Evolutionary conservation across 2,113 vertebrate species (phyloP).

Genomic region (Zapus hudsonius): DNA sequence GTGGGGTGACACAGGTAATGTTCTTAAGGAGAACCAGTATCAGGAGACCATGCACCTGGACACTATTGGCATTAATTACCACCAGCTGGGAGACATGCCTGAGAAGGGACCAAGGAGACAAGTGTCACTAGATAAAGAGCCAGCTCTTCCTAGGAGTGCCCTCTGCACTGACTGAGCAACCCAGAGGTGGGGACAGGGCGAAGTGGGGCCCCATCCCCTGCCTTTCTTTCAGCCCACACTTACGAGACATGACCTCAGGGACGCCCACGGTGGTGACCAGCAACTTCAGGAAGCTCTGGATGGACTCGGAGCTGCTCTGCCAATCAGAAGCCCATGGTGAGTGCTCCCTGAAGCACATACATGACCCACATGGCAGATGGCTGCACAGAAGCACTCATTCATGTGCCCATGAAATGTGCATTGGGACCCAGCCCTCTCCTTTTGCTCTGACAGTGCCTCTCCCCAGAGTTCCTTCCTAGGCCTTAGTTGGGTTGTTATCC

Average conservation of each 20-base stretch:
- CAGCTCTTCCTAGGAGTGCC: neutral
- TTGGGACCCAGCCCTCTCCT: neutral
- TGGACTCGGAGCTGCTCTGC: conserved; percentile 66
- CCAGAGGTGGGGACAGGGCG: neutral
- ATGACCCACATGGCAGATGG: neutral
- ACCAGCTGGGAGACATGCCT: neutral
- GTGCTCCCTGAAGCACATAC: neutral
- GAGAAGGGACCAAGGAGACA: neutral
- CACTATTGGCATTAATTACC: fast-evolving
- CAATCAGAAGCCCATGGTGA: conserved; percentile 44
- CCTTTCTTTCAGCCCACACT: conserved; percentile 67
- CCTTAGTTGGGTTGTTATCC: neutral
- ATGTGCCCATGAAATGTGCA: neutral
- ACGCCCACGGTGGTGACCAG: conserved; percentile 85
- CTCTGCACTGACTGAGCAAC: neutral
- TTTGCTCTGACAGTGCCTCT: neutral
- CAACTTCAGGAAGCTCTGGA: conserved; percentile 82
- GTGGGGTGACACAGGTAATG: neutral
- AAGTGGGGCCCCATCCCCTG: neutral
- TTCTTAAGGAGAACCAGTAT: neutral
- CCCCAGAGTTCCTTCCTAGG: neutral
- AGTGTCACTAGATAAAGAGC: neutral
- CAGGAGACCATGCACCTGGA: neutral
- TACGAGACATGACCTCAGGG: conserved; percentile 88
- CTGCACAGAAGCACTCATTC: neutral